phyloP scores from a whole-genome alignment of 2,888 invertebrate genomes.

The Dione vanillae region DNA sequence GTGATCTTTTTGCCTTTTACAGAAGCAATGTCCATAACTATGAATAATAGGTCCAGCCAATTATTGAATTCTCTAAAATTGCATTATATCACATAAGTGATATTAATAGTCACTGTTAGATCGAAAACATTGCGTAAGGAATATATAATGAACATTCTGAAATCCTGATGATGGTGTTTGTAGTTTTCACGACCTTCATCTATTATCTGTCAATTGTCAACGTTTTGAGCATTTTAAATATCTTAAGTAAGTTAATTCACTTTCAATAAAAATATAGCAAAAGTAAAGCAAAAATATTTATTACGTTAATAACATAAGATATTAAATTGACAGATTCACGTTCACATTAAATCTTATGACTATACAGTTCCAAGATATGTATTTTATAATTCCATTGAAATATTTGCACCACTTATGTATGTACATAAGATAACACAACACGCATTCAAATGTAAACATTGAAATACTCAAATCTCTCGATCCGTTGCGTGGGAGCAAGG shows the following conservation, averaged over 20 bases:
- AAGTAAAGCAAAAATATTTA: neutral
- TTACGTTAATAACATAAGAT: constrained; percentile 27
- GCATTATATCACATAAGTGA: neutral
- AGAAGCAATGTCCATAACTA: neutral
- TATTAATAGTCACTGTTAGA: neutral
- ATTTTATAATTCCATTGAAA: constrained; percentile 32
- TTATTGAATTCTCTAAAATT: neutral
- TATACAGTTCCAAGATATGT: constrained; percentile 47
- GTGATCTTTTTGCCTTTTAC: constrained; percentile 4
- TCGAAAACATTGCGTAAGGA: neutral
- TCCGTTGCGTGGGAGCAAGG: neutral
- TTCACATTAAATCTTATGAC: constrained; percentile 24
- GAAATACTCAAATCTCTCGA: neutral
- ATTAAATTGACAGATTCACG: constrained; percentile 35
- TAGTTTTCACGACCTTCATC: constrained; percentile 1
- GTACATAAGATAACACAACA: constrained; percentile 23
- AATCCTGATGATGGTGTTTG: neutral
- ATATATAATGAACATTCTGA: neutral
- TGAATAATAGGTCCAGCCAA: constrained; percentile 3
- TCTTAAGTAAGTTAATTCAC: constrained; percentile 9
- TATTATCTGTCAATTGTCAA: constrained; percentile 11
- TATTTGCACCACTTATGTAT: constrained; percentile 22
- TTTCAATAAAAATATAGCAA: neutral
- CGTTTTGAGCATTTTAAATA: neutral
- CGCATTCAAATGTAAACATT: too few relatives aligned